These are phyloP conservation scores for Chascanopsetta lugubris DNA, from an alignment of 2,113 vertebrate species.

Conservation along the genomic window DNA sequence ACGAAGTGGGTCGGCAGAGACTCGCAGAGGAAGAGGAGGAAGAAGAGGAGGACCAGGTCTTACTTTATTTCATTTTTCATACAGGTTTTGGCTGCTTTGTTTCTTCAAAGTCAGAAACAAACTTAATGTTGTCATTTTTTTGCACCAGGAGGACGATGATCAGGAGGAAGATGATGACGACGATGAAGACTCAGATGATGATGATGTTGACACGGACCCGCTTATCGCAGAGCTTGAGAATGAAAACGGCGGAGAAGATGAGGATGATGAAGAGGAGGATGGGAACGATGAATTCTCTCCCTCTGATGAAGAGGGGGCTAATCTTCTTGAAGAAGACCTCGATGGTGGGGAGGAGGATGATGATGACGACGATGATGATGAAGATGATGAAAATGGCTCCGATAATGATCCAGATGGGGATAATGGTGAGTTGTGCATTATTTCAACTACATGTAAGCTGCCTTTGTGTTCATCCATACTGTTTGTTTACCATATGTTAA, in stretches of 20 bases:
- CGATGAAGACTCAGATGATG: conserved; percentile 93
- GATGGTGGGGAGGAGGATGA: conserved; percentile 89
- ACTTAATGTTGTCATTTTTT: conserved; percentile 17
- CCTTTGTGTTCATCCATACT: not conserved
- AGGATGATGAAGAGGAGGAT: conserved; percentile 90
- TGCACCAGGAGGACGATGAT: conserved; percentile 80
- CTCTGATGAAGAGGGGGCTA: conserved; percentile 92
- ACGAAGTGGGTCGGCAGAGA: conserved; percentile 96
- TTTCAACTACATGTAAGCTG: not conserved
- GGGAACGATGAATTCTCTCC: conserved; percentile 92
- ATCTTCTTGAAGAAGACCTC: conserved; percentile 89
- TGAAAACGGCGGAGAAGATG: conserved; percentile 85
- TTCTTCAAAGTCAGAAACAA: not conserved
- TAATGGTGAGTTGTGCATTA: conserved; percentile 85
- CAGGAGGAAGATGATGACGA: conserved; percentile 95
- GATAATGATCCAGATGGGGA: conserved; percentile 92
- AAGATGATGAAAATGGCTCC: conserved; percentile 87
- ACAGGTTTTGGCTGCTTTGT: not conserved
- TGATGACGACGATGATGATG: conserved; percentile 76
- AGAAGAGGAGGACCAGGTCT: conserved; percentile 96
- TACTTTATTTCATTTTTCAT: not conserved
- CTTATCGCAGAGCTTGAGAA: conserved; percentile 92
- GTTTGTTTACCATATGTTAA: not conserved
- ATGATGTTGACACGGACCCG: conserved; percentile 94
- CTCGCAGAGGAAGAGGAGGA: conserved; percentile 97